Percentiles rank a stretch among this genome's conserved stretches.
Evolutionary conservation across 2,888 invertebrate species (phyloP).

Genomic region (Drosophila macrospina): DNA sequence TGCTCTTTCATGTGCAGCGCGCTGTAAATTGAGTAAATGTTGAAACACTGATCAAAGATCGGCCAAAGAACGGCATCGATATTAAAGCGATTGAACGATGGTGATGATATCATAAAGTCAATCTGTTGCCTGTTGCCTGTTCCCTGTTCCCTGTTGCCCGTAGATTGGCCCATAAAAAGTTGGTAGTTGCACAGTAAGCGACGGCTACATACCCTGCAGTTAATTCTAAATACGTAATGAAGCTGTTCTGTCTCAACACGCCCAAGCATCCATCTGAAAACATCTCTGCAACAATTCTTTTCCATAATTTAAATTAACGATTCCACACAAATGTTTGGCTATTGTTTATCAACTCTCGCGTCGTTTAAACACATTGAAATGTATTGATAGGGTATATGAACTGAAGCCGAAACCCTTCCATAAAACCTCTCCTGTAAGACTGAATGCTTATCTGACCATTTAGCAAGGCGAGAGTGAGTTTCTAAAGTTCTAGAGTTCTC

Average conservation of each 20-base stretch:
- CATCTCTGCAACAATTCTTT: no score
- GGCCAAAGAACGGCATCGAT: conserved; percentile 48
- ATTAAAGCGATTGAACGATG: conserved; percentile 53
- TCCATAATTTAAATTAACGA: no score
- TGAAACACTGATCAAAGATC: conserved; percentile 69
- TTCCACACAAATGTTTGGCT: no score
- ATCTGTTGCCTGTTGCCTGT: conserved; percentile 10
- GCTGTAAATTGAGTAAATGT: conserved; percentile 86
- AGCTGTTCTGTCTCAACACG: no score
- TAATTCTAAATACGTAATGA: neutral
- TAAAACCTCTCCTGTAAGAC: conserved; percentile 40
- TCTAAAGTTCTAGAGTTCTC: conserved; percentile 11
- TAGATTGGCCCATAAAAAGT: conserved; percentile 37
- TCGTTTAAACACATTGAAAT: neutral
- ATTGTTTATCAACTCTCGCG: neutral
- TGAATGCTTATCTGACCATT: conserved; percentile 58
- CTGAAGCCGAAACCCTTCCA: conserved; percentile 42
- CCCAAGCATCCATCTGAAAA: neutral
- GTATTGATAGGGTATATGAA: conserved; percentile 22
- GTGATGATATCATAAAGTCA: conserved; percentile 68
- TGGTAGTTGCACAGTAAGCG: neutral
- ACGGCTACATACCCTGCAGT: conserved; percentile 24
- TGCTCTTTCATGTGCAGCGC: conserved; percentile 97
- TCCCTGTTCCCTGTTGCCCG: conserved; percentile 11
- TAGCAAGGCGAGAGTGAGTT: conserved; percentile 49